Conservation (phyloP, 1,140 invertebrate genomes). For the Calliopsis andreniformis region DNA sequence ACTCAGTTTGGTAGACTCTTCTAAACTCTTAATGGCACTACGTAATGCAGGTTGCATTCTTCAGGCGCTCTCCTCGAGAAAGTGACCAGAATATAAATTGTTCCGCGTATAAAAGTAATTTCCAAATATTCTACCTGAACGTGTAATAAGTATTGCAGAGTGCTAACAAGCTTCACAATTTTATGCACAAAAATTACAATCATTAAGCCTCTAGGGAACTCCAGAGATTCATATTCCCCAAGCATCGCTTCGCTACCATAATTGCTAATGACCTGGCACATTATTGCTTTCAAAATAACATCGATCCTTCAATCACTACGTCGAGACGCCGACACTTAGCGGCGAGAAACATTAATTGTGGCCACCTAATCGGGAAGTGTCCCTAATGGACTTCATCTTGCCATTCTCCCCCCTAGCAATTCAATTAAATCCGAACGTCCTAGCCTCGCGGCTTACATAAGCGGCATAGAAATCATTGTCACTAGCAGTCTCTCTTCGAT, state of each 20-base stretch:
- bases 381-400: not conserved
- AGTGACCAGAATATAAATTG: not conserved
- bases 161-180: not conserved
- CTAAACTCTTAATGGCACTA: not conserved
- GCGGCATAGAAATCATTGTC: slow-evolving; percentile 65
- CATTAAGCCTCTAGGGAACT: too few relatives aligned
- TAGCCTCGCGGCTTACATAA: slow-evolving; percentile 57
- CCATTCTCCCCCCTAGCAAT: not conserved
- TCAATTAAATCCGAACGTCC: slow-evolving; percentile 4
- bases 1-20: not conserved
- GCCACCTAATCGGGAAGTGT: not conserved
- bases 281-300: not conserved
- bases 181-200: too few relatives aligned
- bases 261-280: not conserved
- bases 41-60: slow-evolving; percentile 6
- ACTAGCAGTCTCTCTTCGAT: not conserved
- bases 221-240: too few relatives aligned
- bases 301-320: not conserved
- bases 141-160: not conserved
- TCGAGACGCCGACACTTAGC: not conserved
- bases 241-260: not conserved
- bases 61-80: not conserved
- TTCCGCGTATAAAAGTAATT: not conserved
- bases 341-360: not conserved
- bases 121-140: not conserved